Evolutionary conservation across 2,888 invertebrate genomes (phyloP), one percentile per base, ranked within the genome.

Genomic region (Drosophila pseudotalamancana): DNA sequence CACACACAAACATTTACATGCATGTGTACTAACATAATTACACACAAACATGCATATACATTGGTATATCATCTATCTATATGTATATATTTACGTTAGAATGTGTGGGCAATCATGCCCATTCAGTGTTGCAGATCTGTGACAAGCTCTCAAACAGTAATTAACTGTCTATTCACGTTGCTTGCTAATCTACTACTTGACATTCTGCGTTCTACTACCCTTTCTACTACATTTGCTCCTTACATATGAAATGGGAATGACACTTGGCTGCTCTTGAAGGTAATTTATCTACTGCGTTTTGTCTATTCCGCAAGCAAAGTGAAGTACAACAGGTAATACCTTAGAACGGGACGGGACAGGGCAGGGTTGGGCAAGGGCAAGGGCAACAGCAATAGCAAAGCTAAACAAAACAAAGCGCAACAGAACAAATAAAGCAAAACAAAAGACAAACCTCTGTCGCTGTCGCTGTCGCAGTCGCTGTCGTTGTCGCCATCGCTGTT

Each of bases 401-500:
- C 57, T 25, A 54, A 72, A 70, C 57, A 57, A 70, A 70, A 56
- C 50, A 57, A 68, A 74, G 46, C 60, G 29, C 59, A 60, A 29
- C 40, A 39, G 54, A 73, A 67, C 18, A 69, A 40, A 42, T 46
- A 75, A 57, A 75, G 62, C 63, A 72, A 72, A 57, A 69, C 75
- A 74, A 72, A 71, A 61, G 61, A 39, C 53, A 57, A 27, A 39
- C 19, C 53, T 53, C 25, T n/a, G 37, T 43, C 43, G 51, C 12
- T 8, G 32, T 40, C 23, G 49, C 11, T 4, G 57, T n/a, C n/a
- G n/a, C n/a, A n/a, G n/a, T n/a, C n/a, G n/a, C 25, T n/a, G 37
- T 43, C 43, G 51, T n/a, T 8, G 32, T 45, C 34, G 31, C 29
- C 0, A 46, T 39, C 25, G 23, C 9, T 23, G 19, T 45, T 53